Base-by-base conservation (phyloP, 2,888 invertebrate genomes). In the Bembecia ichneumoniformis region DNA sequence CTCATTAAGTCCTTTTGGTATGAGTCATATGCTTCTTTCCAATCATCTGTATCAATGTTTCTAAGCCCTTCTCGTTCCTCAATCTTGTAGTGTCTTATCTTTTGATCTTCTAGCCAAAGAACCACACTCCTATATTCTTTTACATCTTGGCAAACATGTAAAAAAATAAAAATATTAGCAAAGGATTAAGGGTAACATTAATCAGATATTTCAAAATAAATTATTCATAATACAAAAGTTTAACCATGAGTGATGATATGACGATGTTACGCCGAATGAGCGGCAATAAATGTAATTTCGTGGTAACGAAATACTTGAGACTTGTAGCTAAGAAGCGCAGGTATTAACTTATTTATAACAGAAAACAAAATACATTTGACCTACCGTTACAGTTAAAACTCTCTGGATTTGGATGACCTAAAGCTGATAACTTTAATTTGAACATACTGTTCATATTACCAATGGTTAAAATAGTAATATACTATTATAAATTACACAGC, bases 71-170 rank as follows among this genome's bases (percentile, higher is more conserved):
- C 91, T 10, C 96, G 88, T 55, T 95, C 94, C 68, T 96, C 94
- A 51, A 95, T 93, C 68, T 92, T 92, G 60, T 96, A 96, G 58
- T 93, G 92, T 10, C 97, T 91, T 58, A 98, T 96, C 80, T 96
- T 96, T 74, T 96, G 96, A 69, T 96, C 95, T 79, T 98, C 98
- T 49, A 98, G 73, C 98, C 98, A 98, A 1, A 94, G 79, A 16
- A 97, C 89, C 17, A 96, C 87, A 66, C 92, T 93, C 47, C 94
- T 91, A 68, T 95, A 93, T 64, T 94, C 91, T 55, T 90, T 90
- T 58, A 92, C 90, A 84, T 96, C 97, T 97, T 20, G 13, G 4
- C 11, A 14, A 36, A 43, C 7, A 35, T 36, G 14, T 5, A 15
- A 2, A n/a, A 43, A 3, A 11, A 15, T 5, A 36, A 35, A 35